These are phyloP conservation scores for Nyctibius bracteatus DNA, from an alignment of 2,113 vertebrate species.

Conservation along the genomic window DNA sequence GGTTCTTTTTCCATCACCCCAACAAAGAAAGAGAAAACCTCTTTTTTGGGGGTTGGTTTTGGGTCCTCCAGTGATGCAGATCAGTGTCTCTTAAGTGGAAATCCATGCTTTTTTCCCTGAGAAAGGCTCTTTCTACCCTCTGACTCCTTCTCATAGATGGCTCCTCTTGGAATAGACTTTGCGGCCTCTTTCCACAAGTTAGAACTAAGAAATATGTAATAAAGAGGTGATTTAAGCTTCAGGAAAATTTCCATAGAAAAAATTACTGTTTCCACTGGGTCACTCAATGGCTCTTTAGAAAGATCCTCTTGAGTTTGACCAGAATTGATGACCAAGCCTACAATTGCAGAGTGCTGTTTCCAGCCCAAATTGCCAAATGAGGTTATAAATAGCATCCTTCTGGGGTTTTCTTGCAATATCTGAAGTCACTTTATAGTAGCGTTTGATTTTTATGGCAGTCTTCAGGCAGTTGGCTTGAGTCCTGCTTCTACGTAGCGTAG, in stretches of 20 bases:
- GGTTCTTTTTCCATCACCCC: neutral
- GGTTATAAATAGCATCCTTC: neutral
- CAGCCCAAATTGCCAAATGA: neutral
- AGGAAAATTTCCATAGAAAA: neutral
- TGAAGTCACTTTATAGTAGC: neutral
- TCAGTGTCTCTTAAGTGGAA: neutral
- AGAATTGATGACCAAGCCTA: neutral
- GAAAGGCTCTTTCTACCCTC: neutral
- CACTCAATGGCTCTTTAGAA: neutral
- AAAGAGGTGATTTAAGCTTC: neutral
- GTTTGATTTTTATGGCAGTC: neutral
- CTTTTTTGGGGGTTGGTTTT: neutral
- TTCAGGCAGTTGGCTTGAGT: neutral
- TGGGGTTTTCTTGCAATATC: neutral
- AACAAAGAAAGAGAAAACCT: neutral
- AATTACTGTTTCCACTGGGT: neutral
- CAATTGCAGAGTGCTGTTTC: neutral
- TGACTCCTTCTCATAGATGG: neutral
- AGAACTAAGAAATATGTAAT: neutral
- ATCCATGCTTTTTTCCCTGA: neutral
- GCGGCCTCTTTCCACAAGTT: neutral
- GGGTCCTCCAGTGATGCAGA: neutral
- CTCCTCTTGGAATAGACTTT: neutral
- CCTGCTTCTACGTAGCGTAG: accelerated
- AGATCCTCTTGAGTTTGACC: neutral